Percentiles rank a stretch among this genome's conserved stretches.
Conservation (phyloP, 64 coral and sea anemone genomes). For the Orbicella faveolata region DNA sequence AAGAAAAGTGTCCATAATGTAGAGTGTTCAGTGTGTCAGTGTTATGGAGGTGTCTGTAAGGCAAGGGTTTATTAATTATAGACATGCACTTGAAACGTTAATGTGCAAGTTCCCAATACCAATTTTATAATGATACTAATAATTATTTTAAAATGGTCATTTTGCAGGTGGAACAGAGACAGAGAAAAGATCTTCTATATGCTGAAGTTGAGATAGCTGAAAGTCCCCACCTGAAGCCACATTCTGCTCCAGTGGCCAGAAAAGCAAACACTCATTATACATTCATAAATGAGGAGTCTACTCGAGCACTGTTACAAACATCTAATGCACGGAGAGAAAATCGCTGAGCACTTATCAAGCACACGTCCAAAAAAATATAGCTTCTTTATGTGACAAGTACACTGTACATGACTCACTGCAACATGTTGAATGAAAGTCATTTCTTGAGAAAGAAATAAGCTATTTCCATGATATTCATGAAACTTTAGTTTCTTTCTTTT, state of each 20-base stretch:
- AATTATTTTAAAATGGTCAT: background rate
- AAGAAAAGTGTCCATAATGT: too few species aligned
- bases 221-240: background rate
- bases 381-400: too few species aligned
- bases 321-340: background rate
- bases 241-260: background rate
- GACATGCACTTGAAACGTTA: too few species aligned
- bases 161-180: conserved; percentile 20
- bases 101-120: too few species aligned
- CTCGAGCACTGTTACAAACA: conserved; percentile 59
- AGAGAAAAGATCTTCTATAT: conserved; percentile 19
- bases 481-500: too few species aligned
- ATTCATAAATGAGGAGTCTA: conserved; percentile 64
- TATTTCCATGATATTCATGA: background rate
- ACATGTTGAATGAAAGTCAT: background rate
- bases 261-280: conserved; percentile 56
- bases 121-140: too few species aligned
- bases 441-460: background rate
- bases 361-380: too few species aligned
- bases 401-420: too few species aligned
- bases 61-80: too few species aligned
- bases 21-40: too few species aligned
- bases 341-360: background rate
- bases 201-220: conserved; percentile 68
- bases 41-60: too few species aligned